Conservation (phyloP, 2,113 vertebrate genomes). For the Edolisoma coerulescens region DNA sequence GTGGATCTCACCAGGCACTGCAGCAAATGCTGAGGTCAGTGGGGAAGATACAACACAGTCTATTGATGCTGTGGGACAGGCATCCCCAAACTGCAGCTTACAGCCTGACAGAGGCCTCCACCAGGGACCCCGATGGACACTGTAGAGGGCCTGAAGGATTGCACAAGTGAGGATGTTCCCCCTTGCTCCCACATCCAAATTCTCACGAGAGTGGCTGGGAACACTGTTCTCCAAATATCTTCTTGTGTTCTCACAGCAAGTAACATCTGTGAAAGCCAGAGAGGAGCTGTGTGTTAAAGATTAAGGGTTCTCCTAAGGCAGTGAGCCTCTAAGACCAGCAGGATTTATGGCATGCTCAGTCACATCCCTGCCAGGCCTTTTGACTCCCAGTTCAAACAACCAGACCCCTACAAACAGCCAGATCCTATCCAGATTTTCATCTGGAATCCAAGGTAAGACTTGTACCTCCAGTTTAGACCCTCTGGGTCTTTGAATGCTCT, state of each 20-base stretch:
- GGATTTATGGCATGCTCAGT: not conserved
- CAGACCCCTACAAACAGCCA: not conserved
- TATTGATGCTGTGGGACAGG: not conserved
- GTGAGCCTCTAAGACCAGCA: not conserved
- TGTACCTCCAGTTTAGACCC: not conserved
- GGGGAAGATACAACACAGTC: not conserved
- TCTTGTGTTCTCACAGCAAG: not conserved
- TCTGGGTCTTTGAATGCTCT: not conserved
- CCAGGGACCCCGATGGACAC: not conserved
- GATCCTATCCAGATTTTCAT: not conserved
- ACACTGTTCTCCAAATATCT: not conserved
- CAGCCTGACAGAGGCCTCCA: not conserved
- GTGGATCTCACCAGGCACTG: not conserved
- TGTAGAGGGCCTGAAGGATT: not conserved
- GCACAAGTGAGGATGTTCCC: not conserved
- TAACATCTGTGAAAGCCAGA: not conserved
- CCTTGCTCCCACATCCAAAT: not conserved
- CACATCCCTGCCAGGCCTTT: not conserved
- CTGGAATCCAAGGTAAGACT: not conserved
- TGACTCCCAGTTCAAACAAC: not conserved
- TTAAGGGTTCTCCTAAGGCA: not conserved
- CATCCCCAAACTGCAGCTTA: not conserved
- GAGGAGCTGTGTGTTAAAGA: not conserved
- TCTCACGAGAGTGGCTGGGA: not conserved
- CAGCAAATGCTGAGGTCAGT: not conserved